Evolutionary conservation across 1,140 invertebrate species (phyloP), one percentile per base, ranked within the genome.

Genomic region (Lutraria rhynchaena): DNA sequence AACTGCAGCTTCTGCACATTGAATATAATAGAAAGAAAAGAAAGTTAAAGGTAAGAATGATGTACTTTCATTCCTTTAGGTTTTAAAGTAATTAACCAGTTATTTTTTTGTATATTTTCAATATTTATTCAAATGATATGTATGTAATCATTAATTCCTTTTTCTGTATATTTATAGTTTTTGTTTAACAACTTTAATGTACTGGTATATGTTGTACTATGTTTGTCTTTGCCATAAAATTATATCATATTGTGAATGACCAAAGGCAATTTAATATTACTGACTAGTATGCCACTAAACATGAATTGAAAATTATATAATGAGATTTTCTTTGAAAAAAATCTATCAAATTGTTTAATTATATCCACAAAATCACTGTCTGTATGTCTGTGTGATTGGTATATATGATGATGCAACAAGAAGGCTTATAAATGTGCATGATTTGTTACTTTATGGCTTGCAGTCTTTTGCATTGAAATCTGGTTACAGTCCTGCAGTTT

Each of bases 1-100:
- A 44, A 60, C 37, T 63, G 44, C 35, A 60, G 22, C 33, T 33
- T 5, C 5, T 75, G 11, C 11, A 31, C 7, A 75, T 60, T 35
- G 57, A 75, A 27, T 75, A 75, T 44, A 63, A 0, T 19, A 61
- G 49, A 22, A 87, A 87, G 55, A 44, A 85, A 33, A 81, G 67
- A 63, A 85, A 86, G 76, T 71, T 86, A 15, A 67, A 86, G 75
- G 86, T 87, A 82, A 75, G 63, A 29, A 31, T 63, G 19, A 37
- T 31, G 17, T 31, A 49, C 55, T 33, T 3, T 70, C 37, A 51
- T 44, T 24, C 29, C 27, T 24, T n/a, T n/a, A n/a, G n/a, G n/a
- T n/a, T n/a, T n/a, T n/a, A n/a, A 60, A 46, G 15, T 44, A 49
- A 49, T n/a, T 46, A 31, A 63, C 5, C 13, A 24, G 24, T 33